phyloP scores from a whole-genome alignment of 2,797 vertebrate species.

The Gymnopithys bicolor region DNA sequence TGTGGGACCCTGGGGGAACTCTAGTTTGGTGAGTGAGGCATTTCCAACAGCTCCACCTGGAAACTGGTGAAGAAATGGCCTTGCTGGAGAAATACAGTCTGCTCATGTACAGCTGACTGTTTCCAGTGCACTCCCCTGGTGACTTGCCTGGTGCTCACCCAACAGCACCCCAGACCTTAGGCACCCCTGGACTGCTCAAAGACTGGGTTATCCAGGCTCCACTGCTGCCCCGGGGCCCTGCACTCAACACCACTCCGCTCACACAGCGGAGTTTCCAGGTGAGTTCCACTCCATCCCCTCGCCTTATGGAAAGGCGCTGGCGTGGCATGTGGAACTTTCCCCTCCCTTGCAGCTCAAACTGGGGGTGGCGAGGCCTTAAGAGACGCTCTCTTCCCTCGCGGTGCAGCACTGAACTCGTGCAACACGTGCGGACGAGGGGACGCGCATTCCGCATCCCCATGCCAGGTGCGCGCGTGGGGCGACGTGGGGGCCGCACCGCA shows the following conservation, averaged over 20 bases:
- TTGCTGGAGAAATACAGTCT: background rate
- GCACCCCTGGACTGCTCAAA: background rate
- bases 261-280: rapidly evolving
- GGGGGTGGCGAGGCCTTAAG: rapidly evolving
- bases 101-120: rapidly evolving
- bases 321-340: rapidly evolving
- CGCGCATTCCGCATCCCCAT: rapidly evolving
- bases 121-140: background rate
- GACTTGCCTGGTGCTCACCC: background rate
- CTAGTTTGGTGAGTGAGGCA: rapidly evolving
- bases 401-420: rapidly evolving
- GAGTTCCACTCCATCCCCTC: rapidly evolving
- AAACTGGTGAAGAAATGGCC: background rate
- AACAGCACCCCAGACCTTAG: rapidly evolving
- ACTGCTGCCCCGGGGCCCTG: no score
- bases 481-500: background rate
- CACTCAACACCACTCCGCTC: rapidly evolving
- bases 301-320: rapidly evolving
- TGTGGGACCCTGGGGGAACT: background rate
- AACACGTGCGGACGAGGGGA: rapidly evolving
- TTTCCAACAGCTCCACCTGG: background rate
- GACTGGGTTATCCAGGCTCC: rapidly evolving
- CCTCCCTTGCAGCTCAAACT: rapidly evolving
- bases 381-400: rapidly evolving
- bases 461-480: background rate